Percentiles rank a stretch among this genome's conserved stretches.
These are phyloP conservation scores for Morinoia aosen DNA, from an alignment of 2,888 invertebrate species.

Conservation along the genomic window DNA sequence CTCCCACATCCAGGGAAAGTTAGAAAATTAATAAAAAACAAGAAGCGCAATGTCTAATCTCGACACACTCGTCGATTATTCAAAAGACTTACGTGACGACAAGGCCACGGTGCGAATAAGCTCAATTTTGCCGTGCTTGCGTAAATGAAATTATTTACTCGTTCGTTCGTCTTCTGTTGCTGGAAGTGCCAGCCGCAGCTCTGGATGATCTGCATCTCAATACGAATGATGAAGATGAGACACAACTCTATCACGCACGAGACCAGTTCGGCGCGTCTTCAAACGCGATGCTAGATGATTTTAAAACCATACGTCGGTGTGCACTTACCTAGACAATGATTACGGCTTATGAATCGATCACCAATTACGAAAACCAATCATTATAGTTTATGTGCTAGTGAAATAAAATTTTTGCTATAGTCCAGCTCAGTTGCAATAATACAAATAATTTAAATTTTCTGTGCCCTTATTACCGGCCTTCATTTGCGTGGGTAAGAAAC, in stretches of 20 bases:
- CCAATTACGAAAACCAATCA: neutral
- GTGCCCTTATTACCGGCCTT: no score
- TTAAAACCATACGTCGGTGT: neutral
- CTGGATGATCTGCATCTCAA: neutral
- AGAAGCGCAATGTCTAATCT: neutral
- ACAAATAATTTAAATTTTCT: neutral
- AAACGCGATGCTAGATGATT: neutral
- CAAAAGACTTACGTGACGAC: neutral
- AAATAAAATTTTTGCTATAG: neutral
- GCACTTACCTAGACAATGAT: neutral
- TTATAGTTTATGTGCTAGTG: neutral
- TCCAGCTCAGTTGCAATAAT: neutral
- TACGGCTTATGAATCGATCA: neutral
- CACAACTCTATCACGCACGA: neutral
- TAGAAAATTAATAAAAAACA: neutral
- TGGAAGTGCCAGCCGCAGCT: neutral
- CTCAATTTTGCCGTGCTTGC: neutral
- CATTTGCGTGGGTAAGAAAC: no score
- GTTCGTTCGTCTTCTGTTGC: neutral
- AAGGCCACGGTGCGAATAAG: neutral
- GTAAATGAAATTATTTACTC: neutral
- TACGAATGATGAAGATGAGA: neutral
- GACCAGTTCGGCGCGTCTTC: neutral
- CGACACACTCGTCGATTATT: neutral
- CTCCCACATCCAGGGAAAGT: neutral